Evolutionary conservation across 2,113 vertebrate species (phyloP), one percentile per base, ranked within the genome.

Genomic region (Myrmophylax atrothorax): DNA sequence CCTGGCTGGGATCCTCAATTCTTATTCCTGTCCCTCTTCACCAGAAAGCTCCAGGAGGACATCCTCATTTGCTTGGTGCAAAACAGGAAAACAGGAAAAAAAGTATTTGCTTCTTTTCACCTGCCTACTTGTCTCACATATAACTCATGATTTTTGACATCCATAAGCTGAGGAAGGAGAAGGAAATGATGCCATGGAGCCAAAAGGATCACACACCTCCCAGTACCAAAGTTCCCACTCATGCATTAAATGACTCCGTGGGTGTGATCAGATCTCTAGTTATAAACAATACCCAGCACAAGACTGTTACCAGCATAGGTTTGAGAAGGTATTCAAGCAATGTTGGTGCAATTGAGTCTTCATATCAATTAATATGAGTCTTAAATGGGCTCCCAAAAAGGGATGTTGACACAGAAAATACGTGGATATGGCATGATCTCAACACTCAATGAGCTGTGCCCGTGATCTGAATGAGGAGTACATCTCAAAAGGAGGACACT

Each of bases 391-490:
- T 87, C 50, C 26, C 59, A 69, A 69, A 75, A 90, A 31, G 22
- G 11, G 7, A 14, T 31, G 25, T 53, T 80, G 37, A 64, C 49
- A 46, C 22, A 89, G 46, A 74, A 78, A 74, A 70, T 6, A 2
- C 11, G 46, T 0, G 23, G 55, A 18, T 47, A 25, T 2, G 2
- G 19, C 35, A 46, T 8, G 28, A 53, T 87, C 28, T 79, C 49
- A 87, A 40, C 16, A 33, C 10, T 49, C 76, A 60, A 87, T 70
- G 55, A 50, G 25, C 5, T 12, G 55, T 28, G 24, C 18, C n/a
- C 47, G 3, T 23, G 17, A 76, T 18, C 8, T 0, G 0, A 85
- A 68, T 0, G 0, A 53, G 47, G 42, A 82, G 9, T 11, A 68
- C 37, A 19, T 18, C 47, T 75, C 49, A 68, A 42, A 87, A 60